Evolutionary conservation across 1,140 invertebrate genomes (phyloP).

Genomic region (Magallana angulata): DNA sequence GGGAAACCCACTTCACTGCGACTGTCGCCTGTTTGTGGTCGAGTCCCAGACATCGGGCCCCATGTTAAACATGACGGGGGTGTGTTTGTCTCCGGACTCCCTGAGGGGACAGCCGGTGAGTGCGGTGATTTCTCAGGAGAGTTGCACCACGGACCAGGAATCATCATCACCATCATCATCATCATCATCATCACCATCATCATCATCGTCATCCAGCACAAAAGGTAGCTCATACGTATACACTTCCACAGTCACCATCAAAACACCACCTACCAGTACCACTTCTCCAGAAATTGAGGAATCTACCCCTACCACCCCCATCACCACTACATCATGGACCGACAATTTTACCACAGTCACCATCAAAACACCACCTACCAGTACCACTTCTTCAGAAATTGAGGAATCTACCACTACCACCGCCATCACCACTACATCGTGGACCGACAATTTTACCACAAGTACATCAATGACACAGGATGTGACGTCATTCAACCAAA

Average conservation of each 20-base stretch:
- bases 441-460: no score
- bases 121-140: not conserved
- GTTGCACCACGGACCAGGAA: not conserved
- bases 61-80: conserved; percentile 8
- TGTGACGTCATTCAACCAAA: no score
- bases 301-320: no score
- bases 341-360: not conserved
- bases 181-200: not conserved
- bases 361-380: not conserved
- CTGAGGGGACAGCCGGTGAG: not conserved
- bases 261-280: not conserved
- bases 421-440: no score
- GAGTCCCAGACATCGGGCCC: not conserved
- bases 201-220: not conserved
- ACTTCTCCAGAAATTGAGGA: not conserved
- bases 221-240: not conserved
- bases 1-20: conserved; percentile 31
- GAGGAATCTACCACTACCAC: not conserved
- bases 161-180: not conserved
- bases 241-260: not conserved
- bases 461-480: not conserved
- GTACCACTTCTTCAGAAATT: not conserved
- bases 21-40: not conserved
- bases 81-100: not conserved
- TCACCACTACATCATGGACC: no score